Conservation (phyloP, 92 coral and sea anemone species). For the Parazoanthus atlanticus region DNA sequence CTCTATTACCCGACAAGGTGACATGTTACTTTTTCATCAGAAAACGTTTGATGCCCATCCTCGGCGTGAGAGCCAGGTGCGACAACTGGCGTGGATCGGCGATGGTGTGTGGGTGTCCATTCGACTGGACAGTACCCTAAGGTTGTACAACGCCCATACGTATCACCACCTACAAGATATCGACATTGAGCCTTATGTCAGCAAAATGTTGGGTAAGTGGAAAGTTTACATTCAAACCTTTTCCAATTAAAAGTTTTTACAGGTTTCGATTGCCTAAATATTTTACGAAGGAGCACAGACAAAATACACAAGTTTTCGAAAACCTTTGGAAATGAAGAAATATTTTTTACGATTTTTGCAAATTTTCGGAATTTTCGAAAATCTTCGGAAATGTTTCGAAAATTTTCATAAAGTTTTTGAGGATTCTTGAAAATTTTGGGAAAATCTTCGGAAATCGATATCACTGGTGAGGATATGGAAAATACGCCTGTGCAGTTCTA, state of each 20-base stretch:
- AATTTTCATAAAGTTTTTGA: too few species aligned
- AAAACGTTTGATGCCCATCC: constrained; percentile 99
- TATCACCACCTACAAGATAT: constrained; percentile 97
- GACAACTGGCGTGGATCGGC: constrained; percentile 98
- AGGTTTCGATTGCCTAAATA: neutral
- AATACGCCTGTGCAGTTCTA: neutral
- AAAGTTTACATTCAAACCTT: neutral
- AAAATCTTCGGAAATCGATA: too few species aligned
- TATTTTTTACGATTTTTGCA: neutral
- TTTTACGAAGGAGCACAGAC: neutral
- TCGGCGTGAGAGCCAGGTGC: constrained; percentile 97
- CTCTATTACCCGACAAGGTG: neutral
- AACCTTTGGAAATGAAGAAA: too few species aligned
- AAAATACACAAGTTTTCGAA: too few species aligned
- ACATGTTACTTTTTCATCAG: constrained; percentile 41
- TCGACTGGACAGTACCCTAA: constrained; percentile 93
- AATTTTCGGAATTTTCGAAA: too few species aligned
- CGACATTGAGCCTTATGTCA: constrained; percentile 97
- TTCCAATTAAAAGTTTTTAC: neutral
- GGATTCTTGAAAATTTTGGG: neutral
- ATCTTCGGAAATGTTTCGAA: too few species aligned
- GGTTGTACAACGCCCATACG: constrained; percentile 94
- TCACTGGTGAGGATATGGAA: neutral
- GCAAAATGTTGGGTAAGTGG: constrained; percentile 92
- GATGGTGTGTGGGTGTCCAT: constrained; percentile 99